Percentiles rank a stretch among this genome's conserved stretches.
phyloP scores from a whole-genome alignment of 1,140 invertebrate genomes.

The Brachionus paranguensis region DNA sequence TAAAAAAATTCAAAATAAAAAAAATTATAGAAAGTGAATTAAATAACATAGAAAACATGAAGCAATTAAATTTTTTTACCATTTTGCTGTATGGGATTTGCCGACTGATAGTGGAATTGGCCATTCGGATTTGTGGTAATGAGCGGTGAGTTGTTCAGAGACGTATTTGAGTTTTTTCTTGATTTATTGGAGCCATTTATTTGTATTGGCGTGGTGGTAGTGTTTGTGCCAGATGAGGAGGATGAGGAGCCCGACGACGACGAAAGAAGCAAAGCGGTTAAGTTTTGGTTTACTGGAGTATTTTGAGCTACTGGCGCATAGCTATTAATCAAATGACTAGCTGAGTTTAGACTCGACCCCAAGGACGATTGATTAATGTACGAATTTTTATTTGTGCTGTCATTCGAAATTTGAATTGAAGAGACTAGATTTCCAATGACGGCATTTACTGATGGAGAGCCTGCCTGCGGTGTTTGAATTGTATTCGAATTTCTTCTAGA shows the following conservation, averaged over 20 bases:
- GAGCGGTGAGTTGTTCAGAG: conserved; percentile 12
- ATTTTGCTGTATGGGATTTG: not conserved
- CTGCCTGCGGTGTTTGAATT: not conserved
- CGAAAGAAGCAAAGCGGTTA: conserved; percentile 2
- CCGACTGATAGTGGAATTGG: not conserved
- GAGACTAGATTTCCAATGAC: conserved; percentile 21
- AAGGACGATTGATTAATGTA: conserved; percentile 15
- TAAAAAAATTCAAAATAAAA: not conserved
- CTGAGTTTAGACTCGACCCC: not conserved
- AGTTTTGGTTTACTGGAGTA: conserved; percentile 28
- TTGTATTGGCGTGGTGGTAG: conserved; percentile 22
- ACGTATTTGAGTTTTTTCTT: conserved; percentile 21
- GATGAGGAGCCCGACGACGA: conserved; percentile 1
- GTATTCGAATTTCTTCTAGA: conserved; percentile 11
- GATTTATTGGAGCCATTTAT: conserved; percentile 2
- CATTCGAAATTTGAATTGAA: conserved; percentile 15
- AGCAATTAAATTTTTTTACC: not conserved
- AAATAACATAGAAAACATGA: not conserved
- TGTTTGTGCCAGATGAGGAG: not conserved
- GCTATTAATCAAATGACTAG: conserved; percentile 27
- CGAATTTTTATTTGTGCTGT: not conserved
- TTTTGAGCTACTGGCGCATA: not conserved
- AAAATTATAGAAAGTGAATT: not conserved
- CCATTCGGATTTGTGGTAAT: not conserved
- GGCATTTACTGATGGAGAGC: not conserved